Conservation (phyloP, 2,113 vertebrate genomes). For the Cyanistes caeruleus region DNA sequence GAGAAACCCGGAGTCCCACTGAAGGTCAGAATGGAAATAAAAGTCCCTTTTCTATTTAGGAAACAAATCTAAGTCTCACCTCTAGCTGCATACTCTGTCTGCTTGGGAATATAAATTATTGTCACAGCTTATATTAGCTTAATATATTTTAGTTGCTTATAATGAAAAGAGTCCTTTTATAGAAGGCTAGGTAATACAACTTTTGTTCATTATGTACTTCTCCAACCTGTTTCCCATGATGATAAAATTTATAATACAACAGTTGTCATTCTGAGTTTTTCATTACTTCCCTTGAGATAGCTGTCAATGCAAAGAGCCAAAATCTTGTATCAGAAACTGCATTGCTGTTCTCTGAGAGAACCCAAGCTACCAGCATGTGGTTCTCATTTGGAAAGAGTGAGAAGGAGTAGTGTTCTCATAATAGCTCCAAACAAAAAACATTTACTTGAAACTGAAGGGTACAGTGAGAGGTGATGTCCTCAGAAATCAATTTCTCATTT, state of each 20-base stretch:
- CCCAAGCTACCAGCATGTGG: slow-evolving; percentile 25
- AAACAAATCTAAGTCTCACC: slow-evolving; percentile 19
- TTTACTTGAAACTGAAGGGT: background rate
- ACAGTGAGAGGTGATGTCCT: background rate
- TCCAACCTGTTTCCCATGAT: background rate
- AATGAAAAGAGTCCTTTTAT: background rate
- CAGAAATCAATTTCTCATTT: background rate
- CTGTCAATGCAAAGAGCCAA: background rate
- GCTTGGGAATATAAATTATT: slow-evolving; percentile 21
- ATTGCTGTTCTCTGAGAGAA: background rate
- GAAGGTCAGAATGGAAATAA: background rate
- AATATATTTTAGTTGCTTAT: background rate
- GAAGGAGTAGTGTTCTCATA: slow-evolving; percentile 34
- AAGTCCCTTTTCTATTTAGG: background rate
- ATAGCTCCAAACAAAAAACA: background rate
- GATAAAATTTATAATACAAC: background rate
- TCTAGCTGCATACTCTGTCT: background rate
- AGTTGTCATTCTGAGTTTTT: slow-evolving; percentile 4
- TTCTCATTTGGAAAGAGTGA: slow-evolving; percentile 46
- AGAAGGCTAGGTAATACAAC: background rate
- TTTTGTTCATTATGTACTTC: background rate
- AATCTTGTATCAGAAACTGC: background rate
- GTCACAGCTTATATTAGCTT: background rate
- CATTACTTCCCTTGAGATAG: slow-evolving; percentile 5
- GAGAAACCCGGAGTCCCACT: background rate